Evolutionary conservation across 2,797 vertebrate species (phyloP).

Genomic region (Ispidina picta): DNA sequence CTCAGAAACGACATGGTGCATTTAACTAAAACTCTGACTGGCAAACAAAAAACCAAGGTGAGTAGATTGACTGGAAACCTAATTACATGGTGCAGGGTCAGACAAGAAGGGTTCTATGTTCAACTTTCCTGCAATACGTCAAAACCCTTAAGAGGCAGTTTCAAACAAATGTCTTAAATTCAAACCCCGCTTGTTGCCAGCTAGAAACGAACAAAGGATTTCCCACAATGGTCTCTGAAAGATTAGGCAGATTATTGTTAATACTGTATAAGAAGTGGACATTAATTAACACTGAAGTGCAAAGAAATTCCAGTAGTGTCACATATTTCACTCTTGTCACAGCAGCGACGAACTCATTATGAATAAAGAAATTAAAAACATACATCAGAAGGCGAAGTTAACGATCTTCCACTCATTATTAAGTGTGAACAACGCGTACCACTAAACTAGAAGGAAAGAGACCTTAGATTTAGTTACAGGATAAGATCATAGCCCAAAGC

Average conservation of each 20-base stretch:
- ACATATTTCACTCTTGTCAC: conserved; percentile 31
- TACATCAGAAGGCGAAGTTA: conserved; percentile 58
- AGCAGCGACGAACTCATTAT: conserved; percentile 50
- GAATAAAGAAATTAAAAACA: conserved; percentile 59
- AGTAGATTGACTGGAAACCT: not conserved
- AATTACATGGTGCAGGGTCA: not conserved
- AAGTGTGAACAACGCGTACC: not conserved
- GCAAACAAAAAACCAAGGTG: conserved; percentile 16
- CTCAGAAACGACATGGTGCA: not conserved
- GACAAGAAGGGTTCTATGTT: not conserved
- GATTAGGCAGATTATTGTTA: not conserved
- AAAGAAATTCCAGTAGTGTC: conserved; percentile 49
- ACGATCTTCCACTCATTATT: not conserved
- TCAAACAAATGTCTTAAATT: conserved; percentile 25
- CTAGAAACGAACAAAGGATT: conserved; percentile 7
- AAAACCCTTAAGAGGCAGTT: not conserved
- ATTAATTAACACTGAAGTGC: conserved; percentile 62
- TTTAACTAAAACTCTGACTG: not conserved
- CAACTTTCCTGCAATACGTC: not conserved
- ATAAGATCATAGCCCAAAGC: conserved; percentile 40
- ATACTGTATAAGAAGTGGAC: not conserved
- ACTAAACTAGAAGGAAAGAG: not conserved
- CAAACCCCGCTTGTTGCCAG: not conserved
- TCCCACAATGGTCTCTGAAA: not conserved
- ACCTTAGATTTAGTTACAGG: not conserved